These are phyloP conservation scores for Drosophila dives DNA, from an alignment of 2,888 invertebrate species.

Conservation along the genomic window DNA sequence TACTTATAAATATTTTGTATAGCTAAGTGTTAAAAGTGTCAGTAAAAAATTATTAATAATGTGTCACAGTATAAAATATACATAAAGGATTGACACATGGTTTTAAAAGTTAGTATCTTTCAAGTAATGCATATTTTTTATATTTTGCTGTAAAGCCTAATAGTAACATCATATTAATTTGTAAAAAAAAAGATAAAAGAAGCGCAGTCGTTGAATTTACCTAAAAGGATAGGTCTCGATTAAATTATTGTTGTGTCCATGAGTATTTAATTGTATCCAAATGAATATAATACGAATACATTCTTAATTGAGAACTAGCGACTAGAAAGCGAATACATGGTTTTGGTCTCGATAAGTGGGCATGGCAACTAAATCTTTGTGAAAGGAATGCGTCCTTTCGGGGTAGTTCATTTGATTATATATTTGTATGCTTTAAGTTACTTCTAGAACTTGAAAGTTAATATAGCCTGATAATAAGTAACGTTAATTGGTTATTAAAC, in stretches of 20 bases:
- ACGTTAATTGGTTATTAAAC: constrained; percentile 39
- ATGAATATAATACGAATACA: neutral
- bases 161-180: neutral
- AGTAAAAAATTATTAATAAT: neutral
- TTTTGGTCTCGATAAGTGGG: neutral
- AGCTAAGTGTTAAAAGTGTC: neutral
- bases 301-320: neutral
- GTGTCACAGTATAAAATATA: neutral
- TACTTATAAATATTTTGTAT: neutral
- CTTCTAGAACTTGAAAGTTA: neutral
- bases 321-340: neutral
- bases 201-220: neutral
- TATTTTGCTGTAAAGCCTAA: neutral
- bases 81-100: neutral
- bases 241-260: neutral
- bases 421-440: neutral
- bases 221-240: neutral
- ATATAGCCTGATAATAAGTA: constrained; percentile 7
- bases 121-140: neutral
- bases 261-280: neutral
- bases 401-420: constrained; percentile 15
- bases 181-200: neutral
- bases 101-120: neutral
- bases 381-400: neutral
- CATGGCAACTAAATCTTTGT: constrained; percentile 15